These are phyloP conservation scores for Antechinus flavipes DNA, from an alignment of 2,113 vertebrate genomes.

Conservation along the genomic window DNA sequence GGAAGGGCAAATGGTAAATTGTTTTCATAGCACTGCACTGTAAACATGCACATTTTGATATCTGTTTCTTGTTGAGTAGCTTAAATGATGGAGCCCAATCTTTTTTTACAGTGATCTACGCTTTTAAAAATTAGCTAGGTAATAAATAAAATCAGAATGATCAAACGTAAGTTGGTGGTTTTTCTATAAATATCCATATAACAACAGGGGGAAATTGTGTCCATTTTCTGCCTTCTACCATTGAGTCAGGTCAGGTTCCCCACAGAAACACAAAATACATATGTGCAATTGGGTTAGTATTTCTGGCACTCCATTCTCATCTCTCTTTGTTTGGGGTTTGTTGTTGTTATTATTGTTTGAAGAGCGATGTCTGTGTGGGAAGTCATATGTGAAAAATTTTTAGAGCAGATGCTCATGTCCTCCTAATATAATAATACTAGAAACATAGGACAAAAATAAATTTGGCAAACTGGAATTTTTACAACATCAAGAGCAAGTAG, in stretches of 20 bases:
- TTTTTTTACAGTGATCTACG: conserved; percentile 12
- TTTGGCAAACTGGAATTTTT: background rate
- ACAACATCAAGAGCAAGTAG: background rate
- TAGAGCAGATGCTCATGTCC: conserved; percentile 4
- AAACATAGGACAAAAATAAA: background rate
- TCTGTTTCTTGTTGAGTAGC: conserved; percentile 55
- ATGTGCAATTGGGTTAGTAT: background rate
- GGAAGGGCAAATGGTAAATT: conserved; percentile 40
- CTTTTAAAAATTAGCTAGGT: conserved; percentile 75
- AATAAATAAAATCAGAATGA: conserved; percentile 81
- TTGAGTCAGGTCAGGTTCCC: background rate
- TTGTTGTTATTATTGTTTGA: conserved; percentile 1
- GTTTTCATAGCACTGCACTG: conserved; percentile 70
- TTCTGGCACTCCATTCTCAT: background rate
- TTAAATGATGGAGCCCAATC: conserved; percentile 19
- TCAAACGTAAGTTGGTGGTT: conserved; percentile 66
- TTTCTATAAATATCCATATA: conserved; percentile 63
- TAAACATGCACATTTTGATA: conserved; percentile 72
- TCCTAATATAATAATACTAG: background rate
- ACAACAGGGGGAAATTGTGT: conserved; percentile 54
- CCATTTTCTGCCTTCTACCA: conserved; percentile 56
- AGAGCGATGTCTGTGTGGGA: conserved; percentile 1
- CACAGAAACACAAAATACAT: background rate
- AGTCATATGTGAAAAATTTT: background rate
- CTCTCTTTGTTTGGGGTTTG: background rate